Evolutionary conservation across 1,140 invertebrate species (phyloP).

Genomic region (Drosophila sproati): DNA sequence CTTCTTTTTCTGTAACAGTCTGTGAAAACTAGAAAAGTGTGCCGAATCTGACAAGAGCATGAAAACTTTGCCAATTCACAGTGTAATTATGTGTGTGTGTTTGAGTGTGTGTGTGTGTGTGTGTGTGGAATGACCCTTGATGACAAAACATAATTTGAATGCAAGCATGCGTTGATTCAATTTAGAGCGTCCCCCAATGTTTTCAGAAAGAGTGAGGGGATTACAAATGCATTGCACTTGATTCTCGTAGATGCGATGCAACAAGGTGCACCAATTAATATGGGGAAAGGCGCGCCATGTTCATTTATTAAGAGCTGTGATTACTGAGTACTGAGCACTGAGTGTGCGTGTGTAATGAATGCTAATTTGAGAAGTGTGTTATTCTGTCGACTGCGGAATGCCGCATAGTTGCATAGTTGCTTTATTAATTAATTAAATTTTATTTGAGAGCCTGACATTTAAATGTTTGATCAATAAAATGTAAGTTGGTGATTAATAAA

Average conservation of each 20-base stretch:
- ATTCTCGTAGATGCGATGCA: neutral
- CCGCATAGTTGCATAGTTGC: constrained; percentile 29
- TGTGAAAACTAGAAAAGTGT: neutral
- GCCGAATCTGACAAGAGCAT: constrained; percentile 1
- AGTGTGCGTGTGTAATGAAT: constrained; percentile 29
- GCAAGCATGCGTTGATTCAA: neutral
- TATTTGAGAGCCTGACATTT: constrained; percentile 47
- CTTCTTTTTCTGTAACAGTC: neutral
- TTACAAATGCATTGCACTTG: constrained; percentile 4
- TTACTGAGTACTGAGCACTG: constrained; percentile 5
- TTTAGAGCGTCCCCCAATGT: neutral
- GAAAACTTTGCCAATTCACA: constrained; percentile 8
- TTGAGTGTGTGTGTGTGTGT: neutral
- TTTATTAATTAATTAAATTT: constrained; percentile 73
- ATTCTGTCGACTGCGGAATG: constrained; percentile 35
- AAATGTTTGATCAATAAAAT: constrained; percentile 80
- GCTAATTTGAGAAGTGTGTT: constrained; percentile 14
- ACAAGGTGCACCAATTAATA: constrained; percentile 53
- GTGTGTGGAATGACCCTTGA: constrained; percentile 7
- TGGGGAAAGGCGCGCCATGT: constrained; percentile 35
- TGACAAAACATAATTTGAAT: constrained; percentile 33
- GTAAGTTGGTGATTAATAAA: constrained; percentile 66
- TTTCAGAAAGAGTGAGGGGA: neutral
- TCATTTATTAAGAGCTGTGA: constrained; percentile 48
- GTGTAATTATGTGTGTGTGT: neutral